phyloP scores from a whole-genome alignment of 2,797 vertebrate species.

The Tauraco hartlaubi region DNA sequence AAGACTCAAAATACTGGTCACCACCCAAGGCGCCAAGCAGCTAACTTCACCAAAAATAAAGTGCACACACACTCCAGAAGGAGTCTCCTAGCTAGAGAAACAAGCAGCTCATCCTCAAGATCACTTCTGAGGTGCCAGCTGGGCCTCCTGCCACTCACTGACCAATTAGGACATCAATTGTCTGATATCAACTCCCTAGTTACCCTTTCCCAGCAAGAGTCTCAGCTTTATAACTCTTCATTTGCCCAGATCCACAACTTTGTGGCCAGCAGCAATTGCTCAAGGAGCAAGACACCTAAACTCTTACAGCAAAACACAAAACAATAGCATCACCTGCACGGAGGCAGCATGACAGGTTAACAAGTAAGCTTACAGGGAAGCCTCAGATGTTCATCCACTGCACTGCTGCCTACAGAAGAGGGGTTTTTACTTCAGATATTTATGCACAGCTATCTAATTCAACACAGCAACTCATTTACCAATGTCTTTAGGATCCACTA shows the following conservation, averaged over 20 bases:
- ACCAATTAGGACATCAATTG: background rate
- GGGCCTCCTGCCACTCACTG: background rate
- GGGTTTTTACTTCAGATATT: accelerated
- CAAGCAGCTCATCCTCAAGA: background rate
- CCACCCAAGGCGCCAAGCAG: background rate
- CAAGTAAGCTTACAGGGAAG: background rate
- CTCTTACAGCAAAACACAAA: background rate
- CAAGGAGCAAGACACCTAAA: background rate
- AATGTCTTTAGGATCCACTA: background rate
- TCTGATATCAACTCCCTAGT: background rate
- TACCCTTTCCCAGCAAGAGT: background rate
- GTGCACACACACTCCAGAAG: no score
- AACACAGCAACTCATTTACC: background rate
- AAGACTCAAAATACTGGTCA: background rate
- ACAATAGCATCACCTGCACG: background rate
- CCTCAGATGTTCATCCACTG: accelerated
- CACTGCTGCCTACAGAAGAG: background rate
- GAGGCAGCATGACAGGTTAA: background rate
- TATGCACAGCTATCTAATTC: background rate
- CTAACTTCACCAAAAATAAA: background rate
- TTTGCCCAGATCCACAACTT: background rate
- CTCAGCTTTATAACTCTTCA: background rate
- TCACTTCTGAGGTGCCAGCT: background rate
- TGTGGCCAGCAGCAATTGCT: background rate
- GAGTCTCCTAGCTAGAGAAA: background rate